Percentiles rank a stretch among this genome's conserved stretches.
phyloP scores from a whole-genome alignment of 2,888 invertebrate genomes.

The Phoronis australis region DNA sequence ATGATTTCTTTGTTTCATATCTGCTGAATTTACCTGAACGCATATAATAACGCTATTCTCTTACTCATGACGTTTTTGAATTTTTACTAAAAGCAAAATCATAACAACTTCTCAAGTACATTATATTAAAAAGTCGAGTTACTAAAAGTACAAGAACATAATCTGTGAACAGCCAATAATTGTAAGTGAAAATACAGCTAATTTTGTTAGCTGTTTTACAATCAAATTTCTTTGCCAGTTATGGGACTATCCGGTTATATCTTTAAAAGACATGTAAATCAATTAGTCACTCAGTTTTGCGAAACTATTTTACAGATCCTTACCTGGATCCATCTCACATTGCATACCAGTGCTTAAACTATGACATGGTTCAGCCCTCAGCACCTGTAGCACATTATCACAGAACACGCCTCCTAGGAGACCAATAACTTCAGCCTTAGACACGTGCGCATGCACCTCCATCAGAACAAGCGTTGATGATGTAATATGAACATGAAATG shows the following conservation, averaged over 20 bases:
- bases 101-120: background rate
- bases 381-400: conserved; percentile 52
- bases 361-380: conserved; percentile 62
- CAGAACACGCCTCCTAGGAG: conserved; percentile 62
- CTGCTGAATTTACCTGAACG: too few species aligned
- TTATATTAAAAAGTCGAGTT: background rate
- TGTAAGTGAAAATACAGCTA: too few species aligned
- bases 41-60: too few species aligned
- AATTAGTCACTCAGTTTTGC: too few species aligned
- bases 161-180: too few species aligned
- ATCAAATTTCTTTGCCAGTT: too few species aligned
- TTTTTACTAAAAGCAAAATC: background rate
- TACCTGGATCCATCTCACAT: conserved; percentile 75
- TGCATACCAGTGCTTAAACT: conserved; percentile 65
- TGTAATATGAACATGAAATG: conserved; percentile 60
- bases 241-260: too few species aligned
- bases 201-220: too few species aligned
- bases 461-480: conserved; percentile 63
- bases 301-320: conserved; percentile 8
- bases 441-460: conserved; percentile 68
- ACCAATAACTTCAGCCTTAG: conserved; percentile 70
- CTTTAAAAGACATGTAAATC: too few species aligned
- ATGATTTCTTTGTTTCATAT: too few species aligned
- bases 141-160: too few species aligned
- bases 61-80: too few species aligned